phyloP scores from a whole-genome alignment of 2,797 vertebrate species.

The Triplophysa bombifrons region DNA sequence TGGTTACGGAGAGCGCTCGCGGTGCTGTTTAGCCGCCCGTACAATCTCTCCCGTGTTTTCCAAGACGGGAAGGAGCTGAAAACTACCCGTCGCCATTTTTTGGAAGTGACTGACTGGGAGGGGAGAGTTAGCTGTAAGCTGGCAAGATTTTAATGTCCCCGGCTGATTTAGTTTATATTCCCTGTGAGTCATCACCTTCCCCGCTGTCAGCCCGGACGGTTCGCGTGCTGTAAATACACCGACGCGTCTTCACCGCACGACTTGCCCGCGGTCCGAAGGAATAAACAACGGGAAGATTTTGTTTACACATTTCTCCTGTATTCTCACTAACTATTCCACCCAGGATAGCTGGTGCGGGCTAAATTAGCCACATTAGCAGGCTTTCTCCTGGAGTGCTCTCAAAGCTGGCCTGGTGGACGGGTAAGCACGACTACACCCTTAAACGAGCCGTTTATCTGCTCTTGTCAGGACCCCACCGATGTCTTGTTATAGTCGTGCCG shows the following conservation, averaged over 20 bases:
- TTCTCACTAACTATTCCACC: slow-evolving; percentile 58
- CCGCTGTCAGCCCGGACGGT: slow-evolving; percentile 30
- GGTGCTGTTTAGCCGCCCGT: slow-evolving; percentile 35
- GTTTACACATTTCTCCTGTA: slow-evolving; percentile 49
- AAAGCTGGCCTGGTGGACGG: slow-evolving; percentile 66
- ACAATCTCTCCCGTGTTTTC: slow-evolving; percentile 60
- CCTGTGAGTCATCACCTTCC: slow-evolving; percentile 49
- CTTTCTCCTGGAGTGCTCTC: slow-evolving; percentile 49
- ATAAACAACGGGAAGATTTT: slow-evolving; percentile 20
- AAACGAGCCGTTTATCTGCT: slow-evolving; percentile 15
- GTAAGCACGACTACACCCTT: slow-evolving; percentile 47
- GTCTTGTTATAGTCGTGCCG: not conserved
- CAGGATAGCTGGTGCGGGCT: slow-evolving; percentile 65
- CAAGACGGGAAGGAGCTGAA: slow-evolving; percentile 68
- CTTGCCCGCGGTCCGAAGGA: slow-evolving; percentile 16
- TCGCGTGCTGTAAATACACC: slow-evolving; percentile 30
- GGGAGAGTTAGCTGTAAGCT: slow-evolving; percentile 57
- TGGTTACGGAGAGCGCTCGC: slow-evolving; percentile 45
- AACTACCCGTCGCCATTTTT: slow-evolving; percentile 80
- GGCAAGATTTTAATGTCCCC: slow-evolving; percentile 64
- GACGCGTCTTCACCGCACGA: slow-evolving; percentile 20
- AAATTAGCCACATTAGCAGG: slow-evolving; percentile 54
- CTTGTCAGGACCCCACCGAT: not conserved
- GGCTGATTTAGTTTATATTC: slow-evolving; percentile 47
- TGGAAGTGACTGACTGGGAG: slow-evolving; percentile 66